These are phyloP conservation scores for Pluvianellus socialis DNA, from an alignment of 2,113 vertebrate species.

Conservation along the genomic window DNA sequence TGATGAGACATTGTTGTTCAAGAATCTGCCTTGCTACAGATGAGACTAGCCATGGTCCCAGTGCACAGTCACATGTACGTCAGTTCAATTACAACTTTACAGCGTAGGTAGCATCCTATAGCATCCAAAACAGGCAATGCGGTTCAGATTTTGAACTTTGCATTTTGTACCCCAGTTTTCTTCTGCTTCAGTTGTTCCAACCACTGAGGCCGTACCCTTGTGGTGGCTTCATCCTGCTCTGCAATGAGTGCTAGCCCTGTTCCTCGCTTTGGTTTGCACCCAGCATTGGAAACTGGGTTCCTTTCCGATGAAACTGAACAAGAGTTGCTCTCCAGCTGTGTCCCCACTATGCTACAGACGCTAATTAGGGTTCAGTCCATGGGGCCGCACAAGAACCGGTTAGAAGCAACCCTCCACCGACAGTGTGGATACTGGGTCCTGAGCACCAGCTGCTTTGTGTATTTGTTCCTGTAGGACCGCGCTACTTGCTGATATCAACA, in stretches of 20 bases:
- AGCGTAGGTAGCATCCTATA: background rate
- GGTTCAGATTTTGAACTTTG: background rate
- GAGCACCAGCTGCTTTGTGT: background rate
- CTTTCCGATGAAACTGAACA: background rate
- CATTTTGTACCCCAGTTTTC: background rate
- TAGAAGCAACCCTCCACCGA: background rate
- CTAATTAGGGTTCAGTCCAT: background rate
- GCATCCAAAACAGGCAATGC: background rate
- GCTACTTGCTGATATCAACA: background rate
- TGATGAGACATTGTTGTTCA: background rate
- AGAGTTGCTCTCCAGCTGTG: background rate
- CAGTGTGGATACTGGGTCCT: background rate
- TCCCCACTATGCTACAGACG: background rate
- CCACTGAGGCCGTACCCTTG: background rate
- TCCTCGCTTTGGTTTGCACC: fast-evolving
- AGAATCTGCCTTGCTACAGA: background rate
- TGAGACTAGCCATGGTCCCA: background rate
- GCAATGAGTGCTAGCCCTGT: background rate
- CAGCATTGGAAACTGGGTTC: background rate
- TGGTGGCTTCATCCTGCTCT: background rate
- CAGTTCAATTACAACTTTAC: background rate
- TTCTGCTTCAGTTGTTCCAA: background rate
- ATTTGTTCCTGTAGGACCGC: background rate
- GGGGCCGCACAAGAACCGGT: background rate
- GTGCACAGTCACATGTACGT: fast-evolving